Base-by-base conservation (phyloP, 64 coral and sea anemone genomes). In the Pocillopora damicornis region DNA sequence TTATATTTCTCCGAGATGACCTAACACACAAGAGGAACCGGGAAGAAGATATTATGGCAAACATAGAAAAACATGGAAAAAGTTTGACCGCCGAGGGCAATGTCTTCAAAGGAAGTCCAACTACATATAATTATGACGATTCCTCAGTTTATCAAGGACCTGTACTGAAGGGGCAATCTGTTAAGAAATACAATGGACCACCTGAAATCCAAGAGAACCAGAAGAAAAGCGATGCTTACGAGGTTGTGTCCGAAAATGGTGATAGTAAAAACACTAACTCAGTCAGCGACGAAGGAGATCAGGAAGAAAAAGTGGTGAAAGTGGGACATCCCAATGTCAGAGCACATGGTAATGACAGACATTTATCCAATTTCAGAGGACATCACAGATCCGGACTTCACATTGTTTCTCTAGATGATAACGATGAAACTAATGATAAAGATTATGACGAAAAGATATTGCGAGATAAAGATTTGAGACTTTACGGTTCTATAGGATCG, bases 151-250 rank as follows among this genome's bases (percentile, higher is more conserved):
- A 90, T 64, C 77, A 90, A 34, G 88, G 61, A 36, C 68, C 64
- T 45, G 81, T 69, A 9, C 86, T 87, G 16, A 75, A 90, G 67
- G 94, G 90, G 60, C 80, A 93, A 76, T 63, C 87, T 45, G 94
- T 80, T 6, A 93, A 64, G 25, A 97, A 97, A 90, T 77, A 64
- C 30, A 79, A 90, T 83, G 94, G 94, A 0, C 94, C 94, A 15
- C 94, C 81, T 85, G 65, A 85, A 58, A 85, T 85, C 67, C 17
- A 85, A 58, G 65, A 85, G 58, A 51, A 85, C n/a, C 63, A 72
- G 38, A 85, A 85, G 45, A 85, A 85, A n/a, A 85, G 81, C 22
- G 81, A 85, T 85, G 81, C 81, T 5, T 85, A 85, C 57, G 81
- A 85, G 42, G 81, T 85, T 22, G 64, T 85, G 10, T 72, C 81